Conservation (phyloP, 2,797 vertebrate genomes). For the Spea hammondii region DNA sequence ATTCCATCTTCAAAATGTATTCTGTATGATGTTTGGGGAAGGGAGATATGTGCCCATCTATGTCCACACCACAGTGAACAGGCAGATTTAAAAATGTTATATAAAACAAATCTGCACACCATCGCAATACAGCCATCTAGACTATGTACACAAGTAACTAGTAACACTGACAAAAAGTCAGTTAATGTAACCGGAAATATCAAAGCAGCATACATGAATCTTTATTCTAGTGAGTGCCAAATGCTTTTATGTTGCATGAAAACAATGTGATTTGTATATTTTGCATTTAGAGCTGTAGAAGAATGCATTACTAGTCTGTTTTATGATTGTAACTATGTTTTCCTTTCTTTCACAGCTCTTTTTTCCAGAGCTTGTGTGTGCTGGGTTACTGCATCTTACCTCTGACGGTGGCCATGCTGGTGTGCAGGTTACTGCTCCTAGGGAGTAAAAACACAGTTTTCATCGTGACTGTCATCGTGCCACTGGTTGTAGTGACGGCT, state of each 20-base stretch:
- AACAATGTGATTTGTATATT: not conserved
- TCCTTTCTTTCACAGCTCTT: conserved; percentile 70
- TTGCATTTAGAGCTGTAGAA: too few species aligned
- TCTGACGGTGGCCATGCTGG: conserved; percentile 84
- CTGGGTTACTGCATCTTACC: conserved; percentile 94
- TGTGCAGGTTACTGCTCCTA: conserved; percentile 86
- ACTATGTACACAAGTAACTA: too few species aligned
- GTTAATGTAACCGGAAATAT: too few species aligned
- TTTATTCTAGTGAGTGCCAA: not conserved
- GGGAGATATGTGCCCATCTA: too few species aligned
- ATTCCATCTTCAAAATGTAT: too few species aligned
- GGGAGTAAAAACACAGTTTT: conserved; percentile 55
- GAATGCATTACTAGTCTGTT: not conserved
- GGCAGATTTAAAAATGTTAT: too few species aligned
- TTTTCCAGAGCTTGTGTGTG: conserved; percentile 97
- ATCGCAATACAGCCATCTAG: too few species aligned
- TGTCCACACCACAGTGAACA: too few species aligned
- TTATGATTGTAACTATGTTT: not conserved
- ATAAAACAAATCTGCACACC: too few species aligned
- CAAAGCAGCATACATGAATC: too few species aligned
- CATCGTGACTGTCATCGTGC: conserved; percentile 79
- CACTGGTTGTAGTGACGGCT: conserved; percentile 77
- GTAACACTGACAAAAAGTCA: too few species aligned
- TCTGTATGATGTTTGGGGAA: too few species aligned
- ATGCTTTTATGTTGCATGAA: not conserved